Conservation (phyloP, 2,113 vertebrate genomes). For the Zosterops borbonicus region DNA sequence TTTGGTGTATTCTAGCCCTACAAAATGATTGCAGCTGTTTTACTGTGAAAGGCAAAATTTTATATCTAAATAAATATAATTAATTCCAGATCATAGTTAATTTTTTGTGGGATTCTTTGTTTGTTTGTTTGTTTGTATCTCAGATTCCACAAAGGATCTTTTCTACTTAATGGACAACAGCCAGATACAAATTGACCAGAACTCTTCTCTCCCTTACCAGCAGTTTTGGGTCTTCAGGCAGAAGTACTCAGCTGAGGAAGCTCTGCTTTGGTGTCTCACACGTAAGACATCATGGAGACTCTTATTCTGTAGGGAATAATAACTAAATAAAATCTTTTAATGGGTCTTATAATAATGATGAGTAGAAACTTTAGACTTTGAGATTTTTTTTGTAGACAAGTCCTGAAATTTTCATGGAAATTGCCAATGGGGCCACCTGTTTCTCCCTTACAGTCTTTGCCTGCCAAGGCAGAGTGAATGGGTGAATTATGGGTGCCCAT, state of each 20-base stretch:
- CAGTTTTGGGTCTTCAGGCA: slow-evolving; percentile 83
- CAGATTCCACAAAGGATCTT: slow-evolving; percentile 69
- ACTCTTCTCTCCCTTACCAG: slow-evolving; percentile 67
- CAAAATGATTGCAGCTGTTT: background rate
- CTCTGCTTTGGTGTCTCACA: slow-evolving; percentile 86
- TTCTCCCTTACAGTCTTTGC: background rate
- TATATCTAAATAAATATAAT: background rate
- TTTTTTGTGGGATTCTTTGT: background rate
- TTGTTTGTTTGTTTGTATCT: background rate
- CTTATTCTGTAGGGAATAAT: background rate
- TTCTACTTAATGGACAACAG: slow-evolving; percentile 77
- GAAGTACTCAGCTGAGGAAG: slow-evolving; percentile 77
- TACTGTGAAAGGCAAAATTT: background rate
- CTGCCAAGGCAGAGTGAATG: background rate
- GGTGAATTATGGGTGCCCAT: no score
- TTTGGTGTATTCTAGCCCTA: background rate
- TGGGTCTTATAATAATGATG: background rate
- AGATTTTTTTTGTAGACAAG: background rate
- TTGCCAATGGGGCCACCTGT: background rate
- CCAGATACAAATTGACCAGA: slow-evolving; percentile 61
- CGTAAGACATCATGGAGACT: slow-evolving; percentile 73
- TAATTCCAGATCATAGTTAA: background rate
- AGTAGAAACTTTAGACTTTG: background rate
- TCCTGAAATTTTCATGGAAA: background rate
- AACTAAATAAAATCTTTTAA: background rate